Conservation (phyloP, 1,140 invertebrate genomes). For the Centruroides sculpturatus region DNA sequence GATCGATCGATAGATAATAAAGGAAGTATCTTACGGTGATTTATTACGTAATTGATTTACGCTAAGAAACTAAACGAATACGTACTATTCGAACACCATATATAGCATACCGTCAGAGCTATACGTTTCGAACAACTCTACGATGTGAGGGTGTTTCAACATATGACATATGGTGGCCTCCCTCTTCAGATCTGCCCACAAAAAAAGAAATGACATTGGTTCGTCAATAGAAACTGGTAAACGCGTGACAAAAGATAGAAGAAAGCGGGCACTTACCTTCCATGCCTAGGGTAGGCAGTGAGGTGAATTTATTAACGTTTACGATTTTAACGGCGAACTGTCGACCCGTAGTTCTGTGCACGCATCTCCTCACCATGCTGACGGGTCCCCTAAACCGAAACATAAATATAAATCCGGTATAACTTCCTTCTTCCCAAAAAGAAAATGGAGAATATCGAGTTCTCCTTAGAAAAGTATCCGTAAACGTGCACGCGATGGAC, state of each 20-base stretch:
- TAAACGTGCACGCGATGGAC: too few species aligned
- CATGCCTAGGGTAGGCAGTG: constrained; percentile 84
- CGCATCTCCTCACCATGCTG: constrained; percentile 87
- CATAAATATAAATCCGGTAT: not conserved
- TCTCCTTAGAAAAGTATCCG: too few species aligned
- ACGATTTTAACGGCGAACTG: constrained; percentile 98
- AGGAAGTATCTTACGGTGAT: not conserved
- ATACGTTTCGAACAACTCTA: constrained; percentile 94
- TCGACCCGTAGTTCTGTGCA: constrained; percentile 84
- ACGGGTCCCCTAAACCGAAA: constrained; percentile 79
- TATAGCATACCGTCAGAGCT: constrained; percentile 97
- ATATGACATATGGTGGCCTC: constrained; percentile 98
- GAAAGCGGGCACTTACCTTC: constrained; percentile 50
- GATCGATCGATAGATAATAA: too few species aligned
- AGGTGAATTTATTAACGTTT: constrained; percentile 92
- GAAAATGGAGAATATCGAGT: too few species aligned
- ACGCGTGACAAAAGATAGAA: too few species aligned
- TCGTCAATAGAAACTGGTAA: too few species aligned
- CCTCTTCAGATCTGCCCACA: constrained; percentile 65
- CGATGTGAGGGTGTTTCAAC: constrained; percentile 97
- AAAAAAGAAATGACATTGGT: too few species aligned
- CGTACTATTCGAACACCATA: constrained; percentile 99
- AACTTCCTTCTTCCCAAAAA: too few species aligned
- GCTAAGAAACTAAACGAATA: constrained; percentile 13
- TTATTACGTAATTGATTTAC: not conserved